Percentiles rank a stretch among this genome's conserved stretches.
phyloP scores from a whole-genome alignment of 2,113 vertebrate species.

The Phaethon lepturus region DNA sequence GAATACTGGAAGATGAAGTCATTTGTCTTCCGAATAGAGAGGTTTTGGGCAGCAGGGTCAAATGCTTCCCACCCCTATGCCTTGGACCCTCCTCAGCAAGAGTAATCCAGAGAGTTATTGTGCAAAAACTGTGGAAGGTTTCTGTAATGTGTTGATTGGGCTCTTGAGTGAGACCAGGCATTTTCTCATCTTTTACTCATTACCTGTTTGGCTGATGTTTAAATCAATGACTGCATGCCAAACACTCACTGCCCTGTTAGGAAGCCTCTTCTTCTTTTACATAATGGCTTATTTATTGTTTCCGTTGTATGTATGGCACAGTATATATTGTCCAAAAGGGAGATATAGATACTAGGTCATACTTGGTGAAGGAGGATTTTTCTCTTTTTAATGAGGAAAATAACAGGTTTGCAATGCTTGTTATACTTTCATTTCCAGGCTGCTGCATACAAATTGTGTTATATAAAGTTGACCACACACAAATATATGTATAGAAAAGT shows the following conservation, averaged over 20 bases:
- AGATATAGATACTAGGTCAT: not conserved
- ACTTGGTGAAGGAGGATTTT: not conserved
- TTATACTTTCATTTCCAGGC: constrained; percentile 9
- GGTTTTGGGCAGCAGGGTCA: not conserved
- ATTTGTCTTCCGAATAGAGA: not conserved
- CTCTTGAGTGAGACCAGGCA: not conserved
- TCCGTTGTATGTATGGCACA: not conserved
- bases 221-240: constrained; percentile 20
- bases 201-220: constrained; percentile 32
- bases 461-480: not conserved
- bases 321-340: constrained; percentile 33
- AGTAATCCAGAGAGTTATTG: not conserved
- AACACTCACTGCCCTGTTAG: not conserved
- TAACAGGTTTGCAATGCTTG: not conserved
- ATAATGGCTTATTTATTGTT: constrained; percentile 42
- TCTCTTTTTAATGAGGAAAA: constrained; percentile 30
- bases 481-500: not conserved
- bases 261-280: not conserved
- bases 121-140: not conserved
- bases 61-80: not conserved
- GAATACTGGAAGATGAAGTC: not conserved
- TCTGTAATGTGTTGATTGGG: constrained; percentile 7
- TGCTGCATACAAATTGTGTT: not conserved
- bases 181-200: constrained; percentile 49
- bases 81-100: not conserved